These are phyloP conservation scores for Sylvia atricapilla DNA, from an alignment of 2,113 vertebrate genomes.

Conservation along the genomic window DNA sequence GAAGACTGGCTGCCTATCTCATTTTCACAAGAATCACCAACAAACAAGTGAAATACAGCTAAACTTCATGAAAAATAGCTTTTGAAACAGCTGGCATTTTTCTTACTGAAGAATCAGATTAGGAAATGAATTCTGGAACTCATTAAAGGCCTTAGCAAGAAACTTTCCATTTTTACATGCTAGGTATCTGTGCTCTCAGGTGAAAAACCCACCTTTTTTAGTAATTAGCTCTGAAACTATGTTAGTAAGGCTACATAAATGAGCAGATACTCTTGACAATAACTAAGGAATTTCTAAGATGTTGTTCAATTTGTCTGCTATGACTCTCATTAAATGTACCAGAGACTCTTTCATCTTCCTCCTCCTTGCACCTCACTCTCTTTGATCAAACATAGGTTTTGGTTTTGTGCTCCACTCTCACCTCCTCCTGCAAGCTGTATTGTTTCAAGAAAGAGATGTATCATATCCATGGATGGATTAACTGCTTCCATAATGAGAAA, in stretches of 20 bases:
- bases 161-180: background rate
- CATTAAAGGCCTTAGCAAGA: background rate
- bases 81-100: background rate
- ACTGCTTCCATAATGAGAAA: background rate
- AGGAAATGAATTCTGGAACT: background rate
- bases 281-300: background rate
- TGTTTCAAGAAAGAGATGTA: no score
- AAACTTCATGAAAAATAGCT: background rate
- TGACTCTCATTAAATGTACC: background rate
- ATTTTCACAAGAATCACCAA: background rate
- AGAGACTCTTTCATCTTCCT: background rate
- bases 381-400: background rate
- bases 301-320: background rate
- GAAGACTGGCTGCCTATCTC: background rate
- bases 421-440: background rate
- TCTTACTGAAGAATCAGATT: background rate
- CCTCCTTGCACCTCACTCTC: background rate
- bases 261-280: background rate
- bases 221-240: background rate
- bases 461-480: fast-evolving
- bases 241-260: background rate
- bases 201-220: background rate
- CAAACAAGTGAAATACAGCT: background rate
- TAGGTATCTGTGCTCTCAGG: background rate
- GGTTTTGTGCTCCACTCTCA: background rate